phyloP scores from a whole-genome alignment of 92 coral and sea anemone species.

The Palythoa grandiflora region DNA sequence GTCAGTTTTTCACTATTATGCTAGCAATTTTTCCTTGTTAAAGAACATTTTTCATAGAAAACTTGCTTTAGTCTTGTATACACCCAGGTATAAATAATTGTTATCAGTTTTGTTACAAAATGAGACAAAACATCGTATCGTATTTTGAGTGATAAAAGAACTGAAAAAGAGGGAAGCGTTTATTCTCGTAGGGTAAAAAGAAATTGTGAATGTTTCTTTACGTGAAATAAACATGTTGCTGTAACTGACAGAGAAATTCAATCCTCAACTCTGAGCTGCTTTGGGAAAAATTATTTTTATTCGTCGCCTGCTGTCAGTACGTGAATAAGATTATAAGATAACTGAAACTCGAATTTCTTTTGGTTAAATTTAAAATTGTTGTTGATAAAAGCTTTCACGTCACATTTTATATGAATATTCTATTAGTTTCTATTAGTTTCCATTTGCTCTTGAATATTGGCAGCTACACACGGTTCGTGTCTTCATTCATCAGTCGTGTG shows the following conservation, averaged over 20 bases:
- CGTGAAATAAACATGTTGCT: neutral
- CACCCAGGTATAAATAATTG: neutral
- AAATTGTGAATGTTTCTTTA: neutral
- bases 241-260: neutral
- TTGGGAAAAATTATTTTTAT: neutral
- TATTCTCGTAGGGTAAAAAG: neutral
- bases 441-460: slow-evolving; percentile 19
- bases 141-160: neutral
- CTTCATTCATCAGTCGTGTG: slow-evolving; percentile 13
- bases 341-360: slow-evolving; percentile 22
- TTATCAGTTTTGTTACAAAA: neutral
- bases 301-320: neutral
- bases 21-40: too few species aligned
- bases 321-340: neutral
- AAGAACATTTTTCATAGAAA: too few species aligned
- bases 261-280: neutral
- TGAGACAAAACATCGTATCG: neutral
- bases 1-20: too few species aligned
- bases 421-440: slow-evolving; percentile 35
- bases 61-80: neutral
- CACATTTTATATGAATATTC: slow-evolving; percentile 40
- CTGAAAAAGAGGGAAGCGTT: neutral
- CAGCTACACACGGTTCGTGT: neutral
- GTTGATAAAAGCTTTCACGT: slow-evolving; percentile 38
- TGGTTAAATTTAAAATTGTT: slow-evolving; percentile 17